phyloP scores from a whole-genome alignment of 2,888 invertebrate species.

The Dicyrtomina minuta region DNA sequence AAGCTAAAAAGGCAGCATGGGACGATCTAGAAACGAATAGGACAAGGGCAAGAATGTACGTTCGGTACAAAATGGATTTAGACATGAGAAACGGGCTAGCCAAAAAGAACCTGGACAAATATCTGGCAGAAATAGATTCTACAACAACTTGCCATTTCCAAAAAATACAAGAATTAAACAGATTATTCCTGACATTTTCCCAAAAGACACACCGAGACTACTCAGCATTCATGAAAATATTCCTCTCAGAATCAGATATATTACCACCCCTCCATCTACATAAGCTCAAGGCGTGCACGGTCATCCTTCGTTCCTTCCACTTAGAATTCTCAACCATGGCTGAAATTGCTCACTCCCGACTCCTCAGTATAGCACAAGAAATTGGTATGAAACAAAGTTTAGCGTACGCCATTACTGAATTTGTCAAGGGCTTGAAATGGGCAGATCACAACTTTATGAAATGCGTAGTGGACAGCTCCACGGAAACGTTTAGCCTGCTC shows the following conservation, averaged over 20 bases:
- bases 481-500: background rate
- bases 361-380: background rate
- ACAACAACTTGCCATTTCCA: background rate
- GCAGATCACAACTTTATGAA: constrained; percentile 9
- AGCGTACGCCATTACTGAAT: constrained; percentile 11
- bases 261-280: constrained; percentile 5
- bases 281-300: background rate
- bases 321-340: constrained; percentile 3
- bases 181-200: background rate
- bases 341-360: constrained; percentile 7
- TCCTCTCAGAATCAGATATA: background rate
- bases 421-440: constrained; percentile 13
- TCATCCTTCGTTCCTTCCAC: background rate
- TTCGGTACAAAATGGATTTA: background rate
- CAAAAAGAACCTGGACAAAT: background rate
- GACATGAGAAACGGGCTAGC: background rate
- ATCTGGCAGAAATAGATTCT: background rate
- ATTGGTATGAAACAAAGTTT: constrained; percentile 4
- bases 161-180: background rate
- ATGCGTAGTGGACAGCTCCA: background rate
- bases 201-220: background rate
- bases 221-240: background rate
- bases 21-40: background rate
- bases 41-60: background rate
- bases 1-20: background rate